Evolutionary conservation across 2,113 vertebrate species (phyloP), one percentile per base, ranked within the genome.

Genomic region (Paraplagusia blochii): DNA sequence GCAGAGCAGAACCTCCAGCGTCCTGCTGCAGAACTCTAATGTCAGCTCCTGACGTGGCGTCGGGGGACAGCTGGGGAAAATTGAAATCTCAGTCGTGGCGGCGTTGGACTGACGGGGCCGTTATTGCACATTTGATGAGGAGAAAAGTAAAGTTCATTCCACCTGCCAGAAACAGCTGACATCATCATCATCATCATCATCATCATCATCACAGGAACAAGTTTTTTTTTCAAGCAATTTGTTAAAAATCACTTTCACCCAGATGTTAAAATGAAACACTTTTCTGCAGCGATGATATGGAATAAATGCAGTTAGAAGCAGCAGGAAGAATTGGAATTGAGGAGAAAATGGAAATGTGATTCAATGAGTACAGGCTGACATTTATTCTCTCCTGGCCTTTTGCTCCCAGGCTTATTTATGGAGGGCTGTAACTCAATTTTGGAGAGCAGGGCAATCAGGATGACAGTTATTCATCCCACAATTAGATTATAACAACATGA

Each of bases 401-500:
- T 61, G 61, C 70, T 80, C 55, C 3, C 11, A 69, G 76, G 34
- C 29, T 53, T 70, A 79, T 79, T 76, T 69, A 79, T 77, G 33
- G 29, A 53, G 59, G 57, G 44, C 4, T 51, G 58, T 77, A 83
- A 84, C 82, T 80, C 59, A 61, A 72, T 85, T 79, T 38, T 29
- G 53, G 15, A 67, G 46, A 76, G 51, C 7, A 8, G 65, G 66
- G 64, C 67, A 70, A 80, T 74, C 61, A 72, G 52, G 57, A 13
- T 5, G n/a, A 57, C 56, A 44, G 63, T 88, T 82, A 80, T 65
- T 88, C 80, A 87, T 52, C 9, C n/a, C 53, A 38, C 60, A 66
- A 63, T 79, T 13, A 83, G 65, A 85, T 84, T 85, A 86, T 75
- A 64, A 59, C 56, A 56, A 83, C 78, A 82, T 68, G 85, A 89